Evolutionary conservation across 2,113 vertebrate genomes (phyloP).

Genomic region (Microtus richardsoni): DNA sequence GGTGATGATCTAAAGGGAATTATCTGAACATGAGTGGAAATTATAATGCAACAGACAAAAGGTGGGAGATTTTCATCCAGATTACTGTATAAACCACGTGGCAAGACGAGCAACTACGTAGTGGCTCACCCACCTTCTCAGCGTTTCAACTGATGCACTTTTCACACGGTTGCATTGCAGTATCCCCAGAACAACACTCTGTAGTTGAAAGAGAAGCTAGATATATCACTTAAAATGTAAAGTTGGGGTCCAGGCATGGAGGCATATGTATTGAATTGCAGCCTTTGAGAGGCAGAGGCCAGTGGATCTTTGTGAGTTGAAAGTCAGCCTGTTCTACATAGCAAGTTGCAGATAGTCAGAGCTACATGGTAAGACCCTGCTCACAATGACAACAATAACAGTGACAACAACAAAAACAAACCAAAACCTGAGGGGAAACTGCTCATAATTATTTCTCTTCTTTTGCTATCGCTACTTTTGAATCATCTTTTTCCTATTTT

Average conservation of each 20-base stretch:
- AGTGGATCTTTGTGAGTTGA: neutral
- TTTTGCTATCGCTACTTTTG: constrained; percentile 9
- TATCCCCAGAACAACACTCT: neutral
- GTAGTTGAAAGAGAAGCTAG: constrained; percentile 12
- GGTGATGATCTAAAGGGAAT: neutral
- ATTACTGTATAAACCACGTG: neutral
- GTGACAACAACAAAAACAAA: neutral
- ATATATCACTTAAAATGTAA: constrained; percentile 17
- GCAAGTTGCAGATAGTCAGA: neutral
- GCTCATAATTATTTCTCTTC: neutral
- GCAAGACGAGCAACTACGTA: neutral
- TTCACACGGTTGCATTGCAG: neutral
- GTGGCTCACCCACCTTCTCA: neutral
- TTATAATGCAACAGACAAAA: neutral
- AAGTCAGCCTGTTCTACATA: neutral
- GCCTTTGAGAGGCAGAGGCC: neutral
- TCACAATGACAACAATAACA: neutral
- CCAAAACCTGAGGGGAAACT: neutral
- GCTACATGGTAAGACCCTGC: neutral
- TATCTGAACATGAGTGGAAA: neutral
- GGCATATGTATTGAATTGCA: neutral
- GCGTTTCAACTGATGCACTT: neutral
- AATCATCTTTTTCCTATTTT: constrained; percentile 54
- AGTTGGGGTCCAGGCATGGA: neutral
- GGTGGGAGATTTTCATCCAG: neutral